Conservation (phyloP, 1,140 invertebrate species). For the Globodera rostochiensis region DNA sequence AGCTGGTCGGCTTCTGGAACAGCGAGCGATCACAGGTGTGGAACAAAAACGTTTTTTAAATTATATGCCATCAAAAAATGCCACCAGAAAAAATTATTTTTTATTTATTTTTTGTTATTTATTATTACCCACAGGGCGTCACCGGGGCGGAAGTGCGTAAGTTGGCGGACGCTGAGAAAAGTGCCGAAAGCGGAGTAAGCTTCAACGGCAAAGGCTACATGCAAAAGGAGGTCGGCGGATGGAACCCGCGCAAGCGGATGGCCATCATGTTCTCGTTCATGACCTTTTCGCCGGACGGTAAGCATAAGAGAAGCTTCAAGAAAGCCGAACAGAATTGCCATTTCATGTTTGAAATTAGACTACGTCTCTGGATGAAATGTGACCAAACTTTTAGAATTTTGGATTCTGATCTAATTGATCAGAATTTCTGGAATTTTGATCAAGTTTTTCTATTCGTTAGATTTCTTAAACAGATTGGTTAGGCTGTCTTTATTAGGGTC, state of each 20-base stretch:
- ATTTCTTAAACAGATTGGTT: too few species aligned
- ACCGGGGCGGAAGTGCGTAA: constrained; percentile 74
- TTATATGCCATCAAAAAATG: too few species aligned
- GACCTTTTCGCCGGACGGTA: constrained; percentile 80
- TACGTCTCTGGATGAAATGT: too few species aligned
- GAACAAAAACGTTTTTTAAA: too few species aligned
- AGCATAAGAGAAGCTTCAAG: background rate
- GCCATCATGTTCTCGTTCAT: constrained; percentile 79
- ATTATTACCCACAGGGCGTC: constrained; percentile 70
- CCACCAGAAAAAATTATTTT: constrained; percentile 50
- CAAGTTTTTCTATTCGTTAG: too few species aligned
- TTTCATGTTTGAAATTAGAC: too few species aligned
- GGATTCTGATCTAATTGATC: too few species aligned
- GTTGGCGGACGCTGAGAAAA: constrained; percentile 41
- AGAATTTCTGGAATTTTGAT: too few species aligned
- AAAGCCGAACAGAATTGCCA: too few species aligned
- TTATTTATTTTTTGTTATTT: background rate
- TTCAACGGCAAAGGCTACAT: constrained; percentile 86
- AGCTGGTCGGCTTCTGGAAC: constrained; percentile 90
- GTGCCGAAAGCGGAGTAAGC: constrained; percentile 61
- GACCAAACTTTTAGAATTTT: too few species aligned
- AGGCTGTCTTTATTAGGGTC: too few species aligned
- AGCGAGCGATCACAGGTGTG: constrained; percentile 76
- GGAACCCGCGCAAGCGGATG: constrained; percentile 69
- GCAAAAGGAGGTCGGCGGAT: constrained; percentile 71